A percentile compares a stretch with the other conserved stretches of the same genome.
Evolutionary conservation across 2,888 invertebrate species (phyloP).

Genomic region (Hofmannophila pseudospretella): DNA sequence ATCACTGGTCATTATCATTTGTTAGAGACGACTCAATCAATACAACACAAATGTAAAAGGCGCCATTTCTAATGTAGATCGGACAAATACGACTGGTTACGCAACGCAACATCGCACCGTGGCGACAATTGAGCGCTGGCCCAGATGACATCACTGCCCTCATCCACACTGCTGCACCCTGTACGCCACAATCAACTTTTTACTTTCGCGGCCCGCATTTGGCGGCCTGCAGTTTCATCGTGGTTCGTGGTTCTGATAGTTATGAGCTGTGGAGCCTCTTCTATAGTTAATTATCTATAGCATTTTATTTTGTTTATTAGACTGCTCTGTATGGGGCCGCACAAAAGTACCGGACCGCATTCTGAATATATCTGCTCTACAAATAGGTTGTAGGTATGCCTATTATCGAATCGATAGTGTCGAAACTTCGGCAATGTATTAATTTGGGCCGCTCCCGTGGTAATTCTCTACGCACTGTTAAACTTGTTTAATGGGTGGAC

Average conservation of each 20-base stretch:
- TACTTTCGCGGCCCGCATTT: too few relatives aligned
- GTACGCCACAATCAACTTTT: background rate
- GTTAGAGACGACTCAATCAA: slow-evolving; percentile 7
- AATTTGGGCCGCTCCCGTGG: slow-evolving; percentile 29
- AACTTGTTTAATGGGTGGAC: slow-evolving; percentile 20
- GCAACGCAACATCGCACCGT: slow-evolving; percentile 19
- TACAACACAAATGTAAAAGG: slow-evolving; percentile 4
- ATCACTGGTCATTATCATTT: background rate
- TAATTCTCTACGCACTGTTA: slow-evolving; percentile 32
- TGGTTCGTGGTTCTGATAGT: too few relatives aligned
- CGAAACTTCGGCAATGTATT: slow-evolving; percentile 29
- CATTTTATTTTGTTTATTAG: too few relatives aligned
- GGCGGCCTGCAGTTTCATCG: too few relatives aligned
- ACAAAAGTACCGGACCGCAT: too few relatives aligned
- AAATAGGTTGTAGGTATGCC: too few relatives aligned
- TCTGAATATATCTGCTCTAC: background rate
- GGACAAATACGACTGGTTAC: slow-evolving; percentile 11
- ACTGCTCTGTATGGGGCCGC: too few relatives aligned
- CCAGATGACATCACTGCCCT: slow-evolving; percentile 51
- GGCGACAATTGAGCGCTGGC: slow-evolving; percentile 47
- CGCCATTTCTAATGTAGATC: slow-evolving; percentile 4
- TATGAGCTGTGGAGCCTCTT: too few relatives aligned
- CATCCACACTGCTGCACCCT: slow-evolving; percentile 10
- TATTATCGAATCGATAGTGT: slow-evolving; percentile 25
- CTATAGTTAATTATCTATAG: too few relatives aligned